phyloP scores from a whole-genome alignment of 2,797 vertebrate genomes.

The Pangasius sanitwongsei region DNA sequence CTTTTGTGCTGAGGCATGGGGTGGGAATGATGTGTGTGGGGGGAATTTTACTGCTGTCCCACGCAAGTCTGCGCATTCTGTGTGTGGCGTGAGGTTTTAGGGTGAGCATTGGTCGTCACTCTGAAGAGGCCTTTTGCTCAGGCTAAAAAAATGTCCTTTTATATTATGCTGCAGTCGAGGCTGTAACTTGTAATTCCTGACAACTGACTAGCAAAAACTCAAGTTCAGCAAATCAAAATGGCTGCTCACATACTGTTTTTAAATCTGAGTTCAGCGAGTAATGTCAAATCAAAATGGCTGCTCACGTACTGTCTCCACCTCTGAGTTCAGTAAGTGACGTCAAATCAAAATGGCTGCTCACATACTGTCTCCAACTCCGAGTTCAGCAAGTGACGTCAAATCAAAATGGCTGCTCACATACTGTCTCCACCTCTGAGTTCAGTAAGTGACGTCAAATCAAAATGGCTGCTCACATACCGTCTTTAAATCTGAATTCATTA shows the following conservation, averaged over 20 bases:
- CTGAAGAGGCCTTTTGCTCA: background rate
- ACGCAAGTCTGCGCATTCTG: constrained; percentile 25
- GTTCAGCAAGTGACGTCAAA: background rate
- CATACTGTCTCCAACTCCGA: background rate
- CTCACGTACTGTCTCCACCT: rapidly evolving
- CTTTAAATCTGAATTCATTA: background rate
- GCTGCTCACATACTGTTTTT: background rate
- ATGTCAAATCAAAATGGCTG: background rate
- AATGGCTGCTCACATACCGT: background rate
- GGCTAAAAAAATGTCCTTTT: constrained; percentile 20
- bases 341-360: background rate
- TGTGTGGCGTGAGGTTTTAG: constrained; percentile 13
- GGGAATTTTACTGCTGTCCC: constrained; percentile 25
- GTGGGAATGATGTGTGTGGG: constrained; percentile 12
- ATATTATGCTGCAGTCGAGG: background rate
- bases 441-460: too few species aligned
- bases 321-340: background rate
- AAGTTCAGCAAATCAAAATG: background rate
- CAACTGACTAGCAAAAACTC: background rate
- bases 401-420: too few species aligned
- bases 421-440: too few species aligned
- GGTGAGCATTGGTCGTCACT: background rate
- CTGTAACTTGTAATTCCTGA: background rate
- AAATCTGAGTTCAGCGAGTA: background rate
- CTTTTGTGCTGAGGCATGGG: constrained; percentile 34